phyloP scores from a whole-genome alignment of 2,797 vertebrate species.

The Ataeniobius toweri region DNA sequence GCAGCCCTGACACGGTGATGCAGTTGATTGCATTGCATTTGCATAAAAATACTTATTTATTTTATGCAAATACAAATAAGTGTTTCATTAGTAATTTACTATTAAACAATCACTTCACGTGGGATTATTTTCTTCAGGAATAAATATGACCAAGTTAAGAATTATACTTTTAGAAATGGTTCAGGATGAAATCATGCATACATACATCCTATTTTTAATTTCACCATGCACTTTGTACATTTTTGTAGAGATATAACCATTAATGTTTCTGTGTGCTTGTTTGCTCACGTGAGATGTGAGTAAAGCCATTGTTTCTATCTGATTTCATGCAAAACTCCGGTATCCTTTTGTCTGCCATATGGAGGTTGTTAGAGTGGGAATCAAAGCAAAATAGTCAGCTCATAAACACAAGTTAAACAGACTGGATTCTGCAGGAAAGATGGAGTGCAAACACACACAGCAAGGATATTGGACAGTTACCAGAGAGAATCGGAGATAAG shows the following conservation, averaged over 20 bases:
- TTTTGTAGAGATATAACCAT: constrained; percentile 20
- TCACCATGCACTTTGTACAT: constrained; percentile 5
- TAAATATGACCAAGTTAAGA: too few relatives aligned
- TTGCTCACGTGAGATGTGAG: constrained; percentile 18
- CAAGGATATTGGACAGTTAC: constrained; percentile 75
- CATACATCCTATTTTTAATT: neutral
- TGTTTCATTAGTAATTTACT: too few relatives aligned
- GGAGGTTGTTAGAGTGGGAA: constrained; percentile 71
- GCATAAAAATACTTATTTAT: too few relatives aligned
- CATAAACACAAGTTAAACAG: constrained; percentile 62
- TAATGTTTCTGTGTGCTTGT: constrained; percentile 10
- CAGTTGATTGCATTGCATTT: too few relatives aligned
- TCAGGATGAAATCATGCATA: neutral
- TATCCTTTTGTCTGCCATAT: constrained; percentile 56
- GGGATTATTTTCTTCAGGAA: too few relatives aligned
- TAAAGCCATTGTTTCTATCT: constrained; percentile 32
- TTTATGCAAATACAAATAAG: too few relatives aligned
- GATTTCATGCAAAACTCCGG: constrained; percentile 60
- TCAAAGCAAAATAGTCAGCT: constrained; percentile 58
- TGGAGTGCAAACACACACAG: constrained; percentile 12
- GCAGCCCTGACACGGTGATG: too few relatives aligned
- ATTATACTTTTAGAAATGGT: too few relatives aligned
- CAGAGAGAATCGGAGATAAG: constrained; percentile 76
- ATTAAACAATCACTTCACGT: too few relatives aligned
- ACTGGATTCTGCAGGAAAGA: constrained; percentile 54